These are phyloP conservation scores for Drosophila sp. DNA, from an alignment of 1,140 invertebrate species.

Conservation along the genomic window DNA sequence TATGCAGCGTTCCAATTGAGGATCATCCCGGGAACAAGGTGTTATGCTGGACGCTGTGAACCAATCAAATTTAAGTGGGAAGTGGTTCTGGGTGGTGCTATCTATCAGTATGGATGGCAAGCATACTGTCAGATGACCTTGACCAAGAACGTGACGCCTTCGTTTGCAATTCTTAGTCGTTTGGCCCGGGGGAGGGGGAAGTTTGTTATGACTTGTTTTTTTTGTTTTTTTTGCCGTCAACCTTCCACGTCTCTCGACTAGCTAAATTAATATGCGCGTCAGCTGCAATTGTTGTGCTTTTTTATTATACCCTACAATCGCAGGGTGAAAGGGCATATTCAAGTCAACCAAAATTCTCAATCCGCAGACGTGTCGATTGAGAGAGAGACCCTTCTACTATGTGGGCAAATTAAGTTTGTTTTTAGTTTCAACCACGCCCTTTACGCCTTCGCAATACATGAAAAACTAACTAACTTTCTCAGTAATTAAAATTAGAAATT, in stretches of 20 bases:
- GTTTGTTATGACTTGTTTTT: slow-evolving; percentile 13
- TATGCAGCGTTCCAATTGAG: slow-evolving; percentile 83
- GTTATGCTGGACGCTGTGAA: slow-evolving; percentile 82
- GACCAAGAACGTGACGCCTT: slow-evolving; percentile 41
- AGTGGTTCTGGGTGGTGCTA: neutral
- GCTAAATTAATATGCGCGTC: slow-evolving; percentile 51
- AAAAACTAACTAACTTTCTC: too few relatives aligned
- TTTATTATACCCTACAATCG: too few relatives aligned
- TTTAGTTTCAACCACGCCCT: too few relatives aligned
- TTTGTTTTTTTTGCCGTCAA: slow-evolving; percentile 21
- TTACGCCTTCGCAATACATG: too few relatives aligned
- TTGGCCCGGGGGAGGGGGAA: neutral
- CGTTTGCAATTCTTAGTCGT: slow-evolving; percentile 39
- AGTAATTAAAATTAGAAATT: too few relatives aligned
- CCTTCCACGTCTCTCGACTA: slow-evolving; percentile 32
- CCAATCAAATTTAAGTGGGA: neutral
- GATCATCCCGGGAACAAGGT: slow-evolving; percentile 83
- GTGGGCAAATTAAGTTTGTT: too few relatives aligned
- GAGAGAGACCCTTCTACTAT: too few relatives aligned
- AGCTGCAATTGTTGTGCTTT: slow-evolving; percentile 26
- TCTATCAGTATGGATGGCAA: neutral
- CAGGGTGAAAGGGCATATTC: too few relatives aligned
- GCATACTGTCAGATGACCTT: slow-evolving; percentile 28
- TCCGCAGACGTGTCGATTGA: too few relatives aligned
- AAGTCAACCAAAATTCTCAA: too few relatives aligned